These are phyloP conservation scores for Clarias batrachus DNA, from an alignment of 2,113 vertebrate genomes.

Conservation along the genomic window DNA sequence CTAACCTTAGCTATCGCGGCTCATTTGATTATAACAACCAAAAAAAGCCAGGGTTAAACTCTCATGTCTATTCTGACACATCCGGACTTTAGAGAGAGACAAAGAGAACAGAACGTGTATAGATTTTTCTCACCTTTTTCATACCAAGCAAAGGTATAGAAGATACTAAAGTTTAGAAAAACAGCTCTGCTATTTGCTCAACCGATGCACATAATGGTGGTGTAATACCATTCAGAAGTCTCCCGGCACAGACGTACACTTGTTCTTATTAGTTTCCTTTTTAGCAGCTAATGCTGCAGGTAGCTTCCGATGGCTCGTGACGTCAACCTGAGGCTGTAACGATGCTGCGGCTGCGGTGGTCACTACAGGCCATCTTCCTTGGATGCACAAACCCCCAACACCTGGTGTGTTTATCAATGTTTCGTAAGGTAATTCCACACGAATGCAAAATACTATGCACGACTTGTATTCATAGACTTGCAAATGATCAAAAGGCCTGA, in stretches of 20 bases:
- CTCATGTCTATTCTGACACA: not conserved
- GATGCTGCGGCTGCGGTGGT: not conserved
- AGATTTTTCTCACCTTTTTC: not conserved
- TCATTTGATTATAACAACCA: conserved; percentile 18
- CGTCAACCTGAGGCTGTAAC: not conserved
- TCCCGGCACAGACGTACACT: not conserved
- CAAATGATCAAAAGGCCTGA: conserved; percentile 7
- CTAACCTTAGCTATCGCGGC: not conserved
- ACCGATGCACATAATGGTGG: conserved; percentile 12
- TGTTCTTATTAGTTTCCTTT: conserved; percentile 40
- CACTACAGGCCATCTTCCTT: not conserved
- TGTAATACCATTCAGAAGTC: conserved; percentile 13
- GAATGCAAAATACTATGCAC: not conserved
- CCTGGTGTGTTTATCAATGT: conserved; percentile 17
- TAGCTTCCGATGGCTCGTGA: not conserved
- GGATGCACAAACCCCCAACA: not conserved
- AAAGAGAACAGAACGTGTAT: not conserved
- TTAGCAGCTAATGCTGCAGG: conserved; percentile 17
- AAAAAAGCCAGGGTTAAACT: not conserved
- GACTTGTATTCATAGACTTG: conserved; percentile 14
- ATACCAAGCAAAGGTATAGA: not conserved
- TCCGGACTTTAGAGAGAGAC: too few relatives aligned
- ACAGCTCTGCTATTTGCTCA: conserved; percentile 14
- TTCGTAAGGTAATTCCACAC: not conserved
- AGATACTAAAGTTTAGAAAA: not conserved